These are phyloP conservation scores for Meles meles DNA, from an alignment of 2,113 vertebrate genomes.

Conservation along the genomic window DNA sequence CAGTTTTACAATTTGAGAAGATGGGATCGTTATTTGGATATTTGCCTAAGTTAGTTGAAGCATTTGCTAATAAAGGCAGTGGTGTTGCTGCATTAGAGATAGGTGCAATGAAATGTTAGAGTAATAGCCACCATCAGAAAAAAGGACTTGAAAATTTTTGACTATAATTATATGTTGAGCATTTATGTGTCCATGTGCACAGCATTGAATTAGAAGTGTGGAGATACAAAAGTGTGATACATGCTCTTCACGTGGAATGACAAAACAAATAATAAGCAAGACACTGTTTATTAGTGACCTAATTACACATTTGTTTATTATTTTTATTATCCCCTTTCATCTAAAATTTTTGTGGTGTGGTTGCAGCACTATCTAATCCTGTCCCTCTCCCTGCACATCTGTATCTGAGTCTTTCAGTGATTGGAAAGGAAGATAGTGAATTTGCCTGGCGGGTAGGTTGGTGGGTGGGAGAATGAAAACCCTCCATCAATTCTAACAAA, in stretches of 20 bases:
- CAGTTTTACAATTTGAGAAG: background rate
- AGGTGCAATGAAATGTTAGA: background rate
- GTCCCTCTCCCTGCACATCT: background rate
- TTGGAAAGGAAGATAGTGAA: background rate
- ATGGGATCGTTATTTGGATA: background rate
- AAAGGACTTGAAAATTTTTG: background rate
- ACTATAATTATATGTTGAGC: background rate
- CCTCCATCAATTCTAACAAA: background rate
- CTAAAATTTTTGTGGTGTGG: background rate
- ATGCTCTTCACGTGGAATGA: background rate
- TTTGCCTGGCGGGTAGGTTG: background rate
- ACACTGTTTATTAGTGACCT: background rate
- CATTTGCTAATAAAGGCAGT: background rate
- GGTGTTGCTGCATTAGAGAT: background rate
- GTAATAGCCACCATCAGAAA: background rate
- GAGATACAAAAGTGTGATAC: background rate
- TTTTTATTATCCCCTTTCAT: background rate
- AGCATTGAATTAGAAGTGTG: background rate
- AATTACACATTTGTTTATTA: background rate
- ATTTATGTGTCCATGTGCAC: background rate
- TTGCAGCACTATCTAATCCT: no score
- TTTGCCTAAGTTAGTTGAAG: background rate
- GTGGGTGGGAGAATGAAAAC: no score
- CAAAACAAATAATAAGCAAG: background rate
- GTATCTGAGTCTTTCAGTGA: background rate